phyloP scores from a whole-genome alignment of 2,888 invertebrate species.

The Mesorhabditis spiculigera region DNA sequence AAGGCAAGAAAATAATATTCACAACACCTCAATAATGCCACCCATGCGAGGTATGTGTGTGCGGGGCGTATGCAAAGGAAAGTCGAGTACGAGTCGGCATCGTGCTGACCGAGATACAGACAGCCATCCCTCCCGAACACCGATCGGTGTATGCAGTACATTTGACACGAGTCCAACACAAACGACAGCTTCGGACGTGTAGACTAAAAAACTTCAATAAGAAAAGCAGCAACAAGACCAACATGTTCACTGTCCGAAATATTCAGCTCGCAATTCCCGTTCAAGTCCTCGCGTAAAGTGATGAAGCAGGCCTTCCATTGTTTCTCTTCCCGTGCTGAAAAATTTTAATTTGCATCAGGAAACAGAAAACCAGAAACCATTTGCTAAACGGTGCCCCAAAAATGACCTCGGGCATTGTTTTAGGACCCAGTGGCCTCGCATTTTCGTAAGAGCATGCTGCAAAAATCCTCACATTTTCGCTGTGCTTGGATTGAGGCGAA shows the following conservation, averaged over 20 bases:
- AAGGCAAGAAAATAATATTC: too few relatives aligned
- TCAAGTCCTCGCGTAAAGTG: constrained; percentile 11
- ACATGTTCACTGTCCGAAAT: constrained; percentile 16
- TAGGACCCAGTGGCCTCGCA: too few relatives aligned
- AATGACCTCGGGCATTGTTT: too few relatives aligned
- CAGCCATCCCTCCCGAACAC: constrained; percentile 30
- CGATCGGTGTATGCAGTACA: constrained; percentile 34
- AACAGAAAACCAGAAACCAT: too few relatives aligned
- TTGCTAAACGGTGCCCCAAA: too few relatives aligned
- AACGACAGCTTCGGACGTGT: constrained; percentile 19
- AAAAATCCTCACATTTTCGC: constrained; percentile 1
- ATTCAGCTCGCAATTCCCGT: constrained; percentile 11
- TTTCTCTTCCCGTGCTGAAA: constrained; percentile 35
- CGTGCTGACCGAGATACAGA: constrained; percentile 23
- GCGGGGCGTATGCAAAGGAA: constrained; percentile 13
- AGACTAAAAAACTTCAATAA: constrained; percentile 8
- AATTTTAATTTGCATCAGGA: neutral
- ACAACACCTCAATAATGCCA: neutral
- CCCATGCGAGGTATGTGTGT: constrained; percentile 21
- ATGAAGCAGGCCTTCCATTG: constrained; percentile 31
- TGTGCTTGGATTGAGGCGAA: neutral
- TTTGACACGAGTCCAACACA: constrained; percentile 23
- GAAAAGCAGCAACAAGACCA: too few relatives aligned
- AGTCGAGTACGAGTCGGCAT: neutral
- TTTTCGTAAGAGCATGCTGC: neutral